Conservation (phyloP, 1,140 invertebrate species). For the Vanessa tameamea region DNA sequence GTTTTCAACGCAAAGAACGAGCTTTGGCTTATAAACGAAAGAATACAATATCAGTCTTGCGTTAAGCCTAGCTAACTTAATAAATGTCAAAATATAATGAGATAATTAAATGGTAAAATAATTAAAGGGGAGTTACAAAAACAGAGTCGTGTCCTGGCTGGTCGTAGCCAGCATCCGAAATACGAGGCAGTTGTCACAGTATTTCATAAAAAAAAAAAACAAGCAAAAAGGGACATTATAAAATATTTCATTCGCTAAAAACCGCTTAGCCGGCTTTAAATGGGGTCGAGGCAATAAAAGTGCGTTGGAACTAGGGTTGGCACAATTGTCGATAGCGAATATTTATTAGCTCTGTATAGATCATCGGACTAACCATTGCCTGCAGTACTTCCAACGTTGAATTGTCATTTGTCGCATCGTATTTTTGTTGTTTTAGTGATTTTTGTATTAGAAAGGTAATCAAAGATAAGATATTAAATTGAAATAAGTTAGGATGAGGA, state of each 20-base stretch:
- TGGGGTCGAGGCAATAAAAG: conserved; percentile 55
- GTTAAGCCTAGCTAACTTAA: not conserved
- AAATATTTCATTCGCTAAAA: conserved; percentile 53
- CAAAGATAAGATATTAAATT: too few relatives aligned
- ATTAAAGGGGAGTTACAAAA: conserved; percentile 19
- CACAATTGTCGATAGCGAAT: conserved; percentile 40
- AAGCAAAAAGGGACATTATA: conserved; percentile 36
- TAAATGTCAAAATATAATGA: conserved; percentile 10
- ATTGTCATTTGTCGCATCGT: conserved; percentile 28
- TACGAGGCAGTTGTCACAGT: conserved; percentile 24
- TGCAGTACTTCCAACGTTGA: conserved; percentile 16
- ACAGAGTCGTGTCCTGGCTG: conserved; percentile 1
- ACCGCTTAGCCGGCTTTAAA: conserved; percentile 49
- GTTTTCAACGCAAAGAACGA: too few relatives aligned
- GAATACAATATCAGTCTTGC: too few relatives aligned
- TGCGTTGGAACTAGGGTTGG: conserved; percentile 47
- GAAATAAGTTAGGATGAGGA: too few relatives aligned
- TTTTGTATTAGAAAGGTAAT: conserved; percentile 1
- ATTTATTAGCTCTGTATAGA: conserved; percentile 43
- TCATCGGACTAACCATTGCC: conserved; percentile 29
- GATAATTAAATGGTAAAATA: conserved; percentile 24
- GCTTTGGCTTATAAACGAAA: too few relatives aligned
- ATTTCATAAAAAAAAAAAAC: conserved; percentile 32
- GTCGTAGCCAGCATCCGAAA: conserved; percentile 22
- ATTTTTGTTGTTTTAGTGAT: conserved; percentile 20